Conservation (phyloP, 2,113 vertebrate genomes). For the Naja naja region DNA sequence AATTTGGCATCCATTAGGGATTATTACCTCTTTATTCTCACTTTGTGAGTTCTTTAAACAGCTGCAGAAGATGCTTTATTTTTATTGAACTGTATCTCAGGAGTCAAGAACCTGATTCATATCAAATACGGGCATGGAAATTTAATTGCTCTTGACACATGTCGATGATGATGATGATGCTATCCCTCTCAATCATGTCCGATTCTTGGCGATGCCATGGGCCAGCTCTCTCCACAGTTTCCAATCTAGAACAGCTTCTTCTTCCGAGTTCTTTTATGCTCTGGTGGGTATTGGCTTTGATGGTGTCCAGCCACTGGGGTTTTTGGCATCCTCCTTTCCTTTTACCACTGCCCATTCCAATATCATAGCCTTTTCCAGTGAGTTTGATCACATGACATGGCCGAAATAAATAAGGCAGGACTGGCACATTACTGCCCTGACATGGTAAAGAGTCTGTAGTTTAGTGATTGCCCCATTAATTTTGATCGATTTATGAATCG, state of each 20-base stretch:
- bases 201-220: neutral
- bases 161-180: neutral
- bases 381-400: neutral
- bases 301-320: too few species aligned
- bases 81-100: neutral
- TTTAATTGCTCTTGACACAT: neutral
- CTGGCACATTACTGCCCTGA: neutral
- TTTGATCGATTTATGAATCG: neutral
- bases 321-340: too few species aligned
- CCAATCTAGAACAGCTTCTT: neutral
- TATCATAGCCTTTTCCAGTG: neutral
- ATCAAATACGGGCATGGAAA: neutral
- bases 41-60: neutral
- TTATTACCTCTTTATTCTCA: neutral
- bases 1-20: neutral
- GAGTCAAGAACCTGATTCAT: neutral
- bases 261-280: neutral
- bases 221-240: neutral
- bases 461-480: neutral
- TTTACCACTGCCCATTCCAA: too few species aligned
- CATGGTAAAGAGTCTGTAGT: neutral
- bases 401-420: neutral
- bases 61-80: neutral
- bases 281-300: too few species aligned
- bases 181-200: neutral